Evolutionary conservation across 1,140 invertebrate genomes (phyloP), one percentile per base, ranked within the genome.

Genomic region (Drosophila virilis): DNA sequence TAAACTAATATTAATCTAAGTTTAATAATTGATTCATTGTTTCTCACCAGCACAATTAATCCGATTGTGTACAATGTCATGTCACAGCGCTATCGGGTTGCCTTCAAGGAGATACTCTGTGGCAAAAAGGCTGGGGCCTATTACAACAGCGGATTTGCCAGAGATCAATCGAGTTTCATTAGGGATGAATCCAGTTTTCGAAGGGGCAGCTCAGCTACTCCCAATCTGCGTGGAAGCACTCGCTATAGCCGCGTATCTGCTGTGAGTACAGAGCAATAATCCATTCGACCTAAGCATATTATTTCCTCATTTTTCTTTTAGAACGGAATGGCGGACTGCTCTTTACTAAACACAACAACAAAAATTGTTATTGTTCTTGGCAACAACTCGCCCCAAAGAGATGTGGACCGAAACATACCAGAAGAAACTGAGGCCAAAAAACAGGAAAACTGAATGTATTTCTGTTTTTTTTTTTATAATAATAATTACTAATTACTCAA

Each of bases 51-150:
- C 58, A 98, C 97, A 0, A 95, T 98, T 45, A 98, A 98, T 93
- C 97, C 97, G 0, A 97, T 98, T 69, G 92, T 98, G 0, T 98
- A 98, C 91, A 98, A 97, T 92, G 94, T 98, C 1, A 98, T 98
- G 97, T 98, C 97, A 6, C 80, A 77, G 32, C 96, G 96, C 77
- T 98, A 97, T 92, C 93, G 97, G 10, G 93, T 94, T 1, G 97
- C 97, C 1, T 98, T 98, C 78, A 95, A 94, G 60, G 94, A 96
- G 80, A 95, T 95, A 1, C 92, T 96, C 1, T 96, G 95, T 76
- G 94, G 94, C 66, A 92, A 91, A 42, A 86, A 92, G 4, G 62
- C 71, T 13, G 76, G 85, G 5, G 70, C 77, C 0, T 93, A 92
- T 15, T 91, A 90, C 13, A 93, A 92, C 43, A 93, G 93, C 61